Evolutionary conservation across 2,888 invertebrate genomes (phyloP).

Genomic region (Adelphocoris suturalis): DNA sequence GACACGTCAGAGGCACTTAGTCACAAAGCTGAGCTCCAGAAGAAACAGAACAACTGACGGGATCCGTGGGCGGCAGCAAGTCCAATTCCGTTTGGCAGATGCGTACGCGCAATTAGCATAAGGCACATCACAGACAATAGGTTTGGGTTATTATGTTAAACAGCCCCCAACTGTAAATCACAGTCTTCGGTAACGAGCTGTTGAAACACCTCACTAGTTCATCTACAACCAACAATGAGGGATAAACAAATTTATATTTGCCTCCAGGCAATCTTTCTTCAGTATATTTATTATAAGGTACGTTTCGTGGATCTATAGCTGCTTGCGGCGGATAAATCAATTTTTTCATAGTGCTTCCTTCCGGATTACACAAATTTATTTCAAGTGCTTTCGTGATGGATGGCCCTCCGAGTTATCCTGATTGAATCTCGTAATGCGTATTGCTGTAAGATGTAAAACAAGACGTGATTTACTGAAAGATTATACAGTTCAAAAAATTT

Average conservation of each 20-base stretch:
- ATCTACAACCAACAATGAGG: slow-evolving; percentile 57
- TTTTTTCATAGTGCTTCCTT: slow-evolving; percentile 4
- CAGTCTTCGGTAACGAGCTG: slow-evolving; percentile 61
- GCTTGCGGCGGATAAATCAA: slow-evolving; percentile 21
- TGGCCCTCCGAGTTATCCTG: background rate
- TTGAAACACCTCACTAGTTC: slow-evolving; percentile 59
- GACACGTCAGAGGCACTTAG: slow-evolving; percentile 32
- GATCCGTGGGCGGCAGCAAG: slow-evolving; percentile 49
- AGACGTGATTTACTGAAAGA: background rate
- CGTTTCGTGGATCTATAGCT: slow-evolving; percentile 42
- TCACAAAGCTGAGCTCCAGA: background rate
- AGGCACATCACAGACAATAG: slow-evolving; percentile 57
- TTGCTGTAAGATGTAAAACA: background rate
- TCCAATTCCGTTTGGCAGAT: slow-evolving; percentile 61
- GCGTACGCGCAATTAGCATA: slow-evolving; percentile 61
- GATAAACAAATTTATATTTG: slow-evolving; percentile 55
- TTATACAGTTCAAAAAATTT: background rate
- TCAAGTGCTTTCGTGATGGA: slow-evolving; percentile 29
- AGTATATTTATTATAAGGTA: slow-evolving; percentile 41
- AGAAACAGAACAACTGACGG: slow-evolving; percentile 4
- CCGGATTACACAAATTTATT: slow-evolving; percentile 47
- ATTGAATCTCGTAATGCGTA: slow-evolving; percentile 25
- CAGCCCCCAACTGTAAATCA: slow-evolving; percentile 67
- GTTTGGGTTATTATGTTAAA: slow-evolving; percentile 66
- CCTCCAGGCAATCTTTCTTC: slow-evolving; percentile 6